Conservation (phyloP, 2,113 vertebrate species). For the Potamarius usumacintae region DNA sequence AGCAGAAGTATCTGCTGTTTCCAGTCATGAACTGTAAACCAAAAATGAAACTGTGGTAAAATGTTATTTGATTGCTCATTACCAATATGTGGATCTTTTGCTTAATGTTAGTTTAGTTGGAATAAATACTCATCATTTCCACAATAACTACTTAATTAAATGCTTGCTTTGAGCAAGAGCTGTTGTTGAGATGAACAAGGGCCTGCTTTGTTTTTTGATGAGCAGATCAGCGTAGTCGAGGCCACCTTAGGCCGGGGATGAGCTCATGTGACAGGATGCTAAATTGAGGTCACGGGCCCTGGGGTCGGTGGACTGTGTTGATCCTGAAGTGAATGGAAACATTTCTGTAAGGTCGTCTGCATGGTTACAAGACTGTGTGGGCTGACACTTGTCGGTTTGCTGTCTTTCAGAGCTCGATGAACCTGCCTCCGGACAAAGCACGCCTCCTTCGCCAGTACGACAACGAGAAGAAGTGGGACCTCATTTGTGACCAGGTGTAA, state of each 20-base stretch:
- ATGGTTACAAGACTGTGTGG: constrained; percentile 31
- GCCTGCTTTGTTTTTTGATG: constrained; percentile 15
- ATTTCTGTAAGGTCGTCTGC: constrained; percentile 30
- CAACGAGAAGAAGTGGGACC: constrained; percentile 97
- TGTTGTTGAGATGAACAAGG: constrained; percentile 18
- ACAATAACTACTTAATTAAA: background rate
- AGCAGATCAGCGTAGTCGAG: background rate
- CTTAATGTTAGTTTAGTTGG: background rate
- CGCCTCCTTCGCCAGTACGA: constrained; percentile 92
- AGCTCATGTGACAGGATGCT: constrained; percentile 66
- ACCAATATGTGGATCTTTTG: background rate
- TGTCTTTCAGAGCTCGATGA: constrained; percentile 91
- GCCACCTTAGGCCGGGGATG: constrained; percentile 43
- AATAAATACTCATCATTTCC: background rate
- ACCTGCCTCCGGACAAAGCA: constrained; percentile 94
- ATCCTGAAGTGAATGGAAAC: constrained; percentile 42
- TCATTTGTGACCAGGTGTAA: constrained; percentile 93
- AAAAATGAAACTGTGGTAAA: background rate
- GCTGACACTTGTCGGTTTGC: constrained; percentile 30
- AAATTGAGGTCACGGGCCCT: constrained; percentile 67
- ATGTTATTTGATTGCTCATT: background rate
- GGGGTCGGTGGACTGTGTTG: constrained; percentile 36
- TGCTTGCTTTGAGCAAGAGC: constrained; percentile 14
- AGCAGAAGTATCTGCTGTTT: background rate
- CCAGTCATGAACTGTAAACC: background rate